Conservation (phyloP, 2,797 vertebrate species). For the Rhinophrynus dorsalis region DNA sequence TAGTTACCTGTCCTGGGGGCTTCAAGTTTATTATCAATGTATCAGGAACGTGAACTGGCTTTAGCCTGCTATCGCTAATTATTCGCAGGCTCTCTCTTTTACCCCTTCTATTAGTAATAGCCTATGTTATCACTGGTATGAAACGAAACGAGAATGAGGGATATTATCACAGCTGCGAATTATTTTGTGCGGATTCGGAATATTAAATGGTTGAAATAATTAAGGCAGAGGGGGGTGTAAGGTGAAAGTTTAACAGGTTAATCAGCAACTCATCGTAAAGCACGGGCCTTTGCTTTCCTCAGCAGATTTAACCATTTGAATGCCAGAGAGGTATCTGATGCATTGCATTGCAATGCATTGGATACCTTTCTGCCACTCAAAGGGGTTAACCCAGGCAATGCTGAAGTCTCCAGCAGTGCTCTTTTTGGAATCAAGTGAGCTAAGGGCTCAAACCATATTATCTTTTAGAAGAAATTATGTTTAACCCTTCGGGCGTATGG, state of each 20-base stretch:
- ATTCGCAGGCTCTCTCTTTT: slow-evolving; percentile 77
- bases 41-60: slow-evolving; percentile 83
- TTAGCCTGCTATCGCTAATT: slow-evolving; percentile 82
- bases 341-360: too few species aligned
- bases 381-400: too few species aligned
- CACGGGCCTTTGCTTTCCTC: slow-evolving; percentile 2
- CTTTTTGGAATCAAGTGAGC: too few species aligned
- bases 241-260: slow-evolving; percentile 51
- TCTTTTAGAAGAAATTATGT: too few species aligned
- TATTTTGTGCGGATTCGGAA: slow-evolving; percentile 67
- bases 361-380: too few species aligned
- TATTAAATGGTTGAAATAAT: slow-evolving; percentile 57
- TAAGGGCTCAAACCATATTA: too few species aligned
- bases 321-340: not conserved
- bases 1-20: slow-evolving; percentile 91
- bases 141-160: slow-evolving; percentile 46
- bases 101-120: slow-evolving; percentile 80
- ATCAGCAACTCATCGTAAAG: slow-evolving; percentile 50
- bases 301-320: not conserved
- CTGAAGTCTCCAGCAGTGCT: too few species aligned
- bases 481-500: not conserved
- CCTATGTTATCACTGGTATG: slow-evolving; percentile 65
- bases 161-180: slow-evolving; percentile 79
- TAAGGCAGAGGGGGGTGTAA: slow-evolving; percentile 33
- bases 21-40: slow-evolving; percentile 92